phyloP scores from a whole-genome alignment of 1,140 invertebrate genomes.

The Zaprionus lachaisei region DNA sequence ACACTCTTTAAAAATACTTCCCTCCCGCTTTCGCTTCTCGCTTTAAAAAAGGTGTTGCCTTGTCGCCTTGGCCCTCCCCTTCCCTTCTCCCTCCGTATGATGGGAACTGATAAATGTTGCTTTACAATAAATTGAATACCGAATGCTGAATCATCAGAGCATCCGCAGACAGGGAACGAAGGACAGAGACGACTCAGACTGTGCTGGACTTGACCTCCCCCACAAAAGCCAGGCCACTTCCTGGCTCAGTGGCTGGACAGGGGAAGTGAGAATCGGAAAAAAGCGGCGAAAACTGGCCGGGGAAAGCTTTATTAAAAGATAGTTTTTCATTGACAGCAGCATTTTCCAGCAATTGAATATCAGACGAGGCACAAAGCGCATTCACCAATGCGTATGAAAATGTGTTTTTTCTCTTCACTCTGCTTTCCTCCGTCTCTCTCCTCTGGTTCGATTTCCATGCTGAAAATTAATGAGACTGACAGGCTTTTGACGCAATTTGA shows the following conservation, averaged over 20 bases:
- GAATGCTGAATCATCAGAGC: conserved; percentile 67
- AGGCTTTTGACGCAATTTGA: conserved; percentile 77
- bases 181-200: background rate
- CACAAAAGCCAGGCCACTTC: conserved; percentile 39
- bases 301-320: conserved; percentile 63
- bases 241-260: conserved; percentile 39
- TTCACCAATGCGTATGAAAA: conserved; percentile 61
- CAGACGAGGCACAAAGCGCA: conserved; percentile 61
- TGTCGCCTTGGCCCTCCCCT: background rate
- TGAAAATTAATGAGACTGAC: conserved; percentile 74
- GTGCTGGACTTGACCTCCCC: conserved; percentile 11
- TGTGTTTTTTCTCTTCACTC: conserved; percentile 31
- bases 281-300: conserved; percentile 18
- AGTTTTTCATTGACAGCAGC: conserved; percentile 62
- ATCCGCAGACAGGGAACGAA: background rate
- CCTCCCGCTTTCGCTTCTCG: background rate
- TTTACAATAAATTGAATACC: conserved; percentile 62
- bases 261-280: conserved; percentile 29
- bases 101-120: conserved; percentile 64
- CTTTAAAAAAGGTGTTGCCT: background rate
- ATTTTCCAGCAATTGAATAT: conserved; percentile 78
- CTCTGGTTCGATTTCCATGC: conserved; percentile 39
- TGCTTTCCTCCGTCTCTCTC: background rate
- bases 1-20: background rate
- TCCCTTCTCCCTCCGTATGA: background rate